Percentiles rank a stretch among this genome's conserved stretches.
These are phyloP conservation scores for Scaptomyza hsui DNA, from an alignment of 1,140 invertebrate genomes.

Conservation along the genomic window DNA sequence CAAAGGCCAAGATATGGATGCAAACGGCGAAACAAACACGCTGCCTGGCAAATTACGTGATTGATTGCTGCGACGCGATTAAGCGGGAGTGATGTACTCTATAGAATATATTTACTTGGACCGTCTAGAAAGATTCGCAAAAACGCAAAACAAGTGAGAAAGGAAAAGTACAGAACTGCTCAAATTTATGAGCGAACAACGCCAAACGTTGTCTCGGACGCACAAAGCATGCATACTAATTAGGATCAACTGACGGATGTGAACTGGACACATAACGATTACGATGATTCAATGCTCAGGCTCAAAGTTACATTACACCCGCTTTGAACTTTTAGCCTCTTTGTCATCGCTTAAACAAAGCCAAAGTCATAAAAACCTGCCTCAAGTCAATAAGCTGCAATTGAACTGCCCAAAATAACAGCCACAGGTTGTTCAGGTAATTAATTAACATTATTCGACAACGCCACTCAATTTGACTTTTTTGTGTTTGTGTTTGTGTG, in stretches of 20 bases:
- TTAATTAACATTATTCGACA: conserved; percentile 51
- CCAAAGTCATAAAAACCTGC: background rate
- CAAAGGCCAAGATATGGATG: conserved; percentile 67
- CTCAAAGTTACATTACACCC: background rate
- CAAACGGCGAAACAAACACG: conserved; percentile 66
- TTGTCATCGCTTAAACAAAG: background rate
- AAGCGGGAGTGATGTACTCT: conserved; percentile 44
- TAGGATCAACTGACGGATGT: conserved; percentile 63
- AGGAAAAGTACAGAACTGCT: conserved; percentile 69
- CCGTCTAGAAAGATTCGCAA: conserved; percentile 15
- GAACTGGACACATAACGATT: conserved; percentile 9
- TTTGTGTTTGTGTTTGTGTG: background rate
- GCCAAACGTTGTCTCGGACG: conserved; percentile 66
- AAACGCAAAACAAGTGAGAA: conserved; percentile 37
- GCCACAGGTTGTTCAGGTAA: conserved; percentile 25
- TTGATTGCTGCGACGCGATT: conserved; percentile 68
- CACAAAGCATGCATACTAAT: conserved; percentile 68
- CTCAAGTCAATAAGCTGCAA: conserved; percentile 2
- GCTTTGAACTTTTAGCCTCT: background rate
- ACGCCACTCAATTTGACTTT: conserved; percentile 54
- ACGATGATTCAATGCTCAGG: conserved; percentile 26
- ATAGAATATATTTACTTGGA: conserved; percentile 6
- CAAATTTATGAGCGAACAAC: conserved; percentile 77
- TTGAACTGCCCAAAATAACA: conserved; percentile 11
- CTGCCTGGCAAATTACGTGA: conserved; percentile 69